Evolutionary conservation across 2,113 vertebrate genomes (phyloP), one percentile per base, ranked within the genome.

Genomic region (Hymenochirus boettgeri): DNA sequence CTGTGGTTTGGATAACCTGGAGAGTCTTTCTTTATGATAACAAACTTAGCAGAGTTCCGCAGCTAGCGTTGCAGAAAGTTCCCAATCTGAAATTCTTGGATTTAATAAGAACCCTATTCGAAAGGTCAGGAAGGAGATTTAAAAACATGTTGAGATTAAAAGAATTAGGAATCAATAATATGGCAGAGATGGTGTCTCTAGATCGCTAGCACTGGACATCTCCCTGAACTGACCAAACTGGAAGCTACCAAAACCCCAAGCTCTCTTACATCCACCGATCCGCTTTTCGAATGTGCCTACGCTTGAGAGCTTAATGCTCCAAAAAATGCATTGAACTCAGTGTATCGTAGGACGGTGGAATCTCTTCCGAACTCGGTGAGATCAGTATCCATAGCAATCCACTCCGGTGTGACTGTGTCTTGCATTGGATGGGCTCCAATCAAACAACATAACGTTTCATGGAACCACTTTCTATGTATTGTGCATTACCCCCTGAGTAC

Each of bases 21-120:
- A 98, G 79, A 98, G 96, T 51, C 90, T 99, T 42, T 99, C 96
- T 99, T 73, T 98, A 99, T 15, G 94, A 98, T 71, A 99, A 99
- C 78, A 94, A 90, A 70, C 72, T 99, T 71, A 82, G 88, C 29
- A 86, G 73, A 73, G 91, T 98, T 65, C 96, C 96, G 59, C 95
- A 96, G 53, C 90, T 86, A 29, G 93, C 96, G n/a, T 85, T 99
- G 17, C 93, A 95, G 72, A 98, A 96, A 75, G 86, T 99, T 54
- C 92, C 92, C 23, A 97, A 96, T 72, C 81, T 99, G 52, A 99
- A 99, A 75, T 99, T 99, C 78, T 77, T 99, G 69, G 96, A 99
- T 79, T 99, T 72, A 99, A 99, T 80, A 98, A 99, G 84, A 99
- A 99, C 2, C 96, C 93, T 0, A 89, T 99, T 19, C 93, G 91